Evolutionary conservation across 2,113 vertebrate species (phyloP).

Genomic region (Oreochromis spilurus): DNA sequence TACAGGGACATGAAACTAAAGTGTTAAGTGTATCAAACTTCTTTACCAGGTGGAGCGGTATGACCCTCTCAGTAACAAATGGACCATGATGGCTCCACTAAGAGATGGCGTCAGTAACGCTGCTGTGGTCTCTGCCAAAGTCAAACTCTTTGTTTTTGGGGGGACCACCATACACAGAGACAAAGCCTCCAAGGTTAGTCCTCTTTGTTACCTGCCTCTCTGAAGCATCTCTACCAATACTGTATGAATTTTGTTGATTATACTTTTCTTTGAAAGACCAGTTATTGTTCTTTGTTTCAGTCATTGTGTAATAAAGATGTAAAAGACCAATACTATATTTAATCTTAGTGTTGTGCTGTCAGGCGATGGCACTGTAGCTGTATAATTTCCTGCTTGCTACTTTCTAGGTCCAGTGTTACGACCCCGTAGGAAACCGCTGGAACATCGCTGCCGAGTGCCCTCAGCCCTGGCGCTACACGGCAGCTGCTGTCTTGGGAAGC

Average conservation of each 20-base stretch:
- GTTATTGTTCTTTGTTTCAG: background rate
- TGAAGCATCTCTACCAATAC: background rate
- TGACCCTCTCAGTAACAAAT: constrained; percentile 79
- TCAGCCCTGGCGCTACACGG: constrained; percentile 82
- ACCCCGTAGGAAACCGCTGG: constrained; percentile 79
- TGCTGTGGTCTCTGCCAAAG: constrained; percentile 81
- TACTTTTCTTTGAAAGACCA: background rate
- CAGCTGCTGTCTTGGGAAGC: constrained; percentile 78
- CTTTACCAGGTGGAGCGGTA: constrained; percentile 69
- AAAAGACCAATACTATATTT: background rate
- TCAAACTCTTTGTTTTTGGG: constrained; percentile 81
- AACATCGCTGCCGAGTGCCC: constrained; percentile 79
- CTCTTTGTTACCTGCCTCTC: background rate
- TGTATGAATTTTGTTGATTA: background rate
- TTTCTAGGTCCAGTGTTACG: constrained; percentile 78
- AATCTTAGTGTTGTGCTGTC: background rate
- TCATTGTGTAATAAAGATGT: background rate
- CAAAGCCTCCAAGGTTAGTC: background rate
- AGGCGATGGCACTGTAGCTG: background rate
- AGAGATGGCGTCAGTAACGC: constrained; percentile 83
- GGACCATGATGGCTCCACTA: constrained; percentile 81
- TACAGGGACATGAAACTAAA: no score
- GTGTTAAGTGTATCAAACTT: background rate
- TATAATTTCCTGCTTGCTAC: background rate
- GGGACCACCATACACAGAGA: constrained; percentile 70